phyloP scores from a whole-genome alignment of 2,888 invertebrate species.

The Tachystola acroxantha region DNA sequence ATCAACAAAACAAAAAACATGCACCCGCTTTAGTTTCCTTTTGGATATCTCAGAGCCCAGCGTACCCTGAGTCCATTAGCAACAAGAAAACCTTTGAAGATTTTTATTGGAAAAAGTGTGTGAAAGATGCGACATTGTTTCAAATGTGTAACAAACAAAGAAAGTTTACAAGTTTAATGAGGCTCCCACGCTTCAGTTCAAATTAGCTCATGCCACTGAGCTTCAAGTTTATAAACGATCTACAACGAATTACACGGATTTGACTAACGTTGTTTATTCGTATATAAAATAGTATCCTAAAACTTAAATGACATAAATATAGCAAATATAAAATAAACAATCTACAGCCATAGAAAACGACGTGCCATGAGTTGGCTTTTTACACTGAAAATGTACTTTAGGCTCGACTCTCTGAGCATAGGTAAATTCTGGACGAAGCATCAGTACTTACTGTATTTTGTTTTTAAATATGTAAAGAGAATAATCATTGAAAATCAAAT shows the following conservation, averaged over 20 bases:
- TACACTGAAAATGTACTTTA: no score
- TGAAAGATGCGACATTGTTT: conserved; percentile 21
- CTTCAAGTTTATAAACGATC: background rate
- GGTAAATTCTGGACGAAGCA: no score
- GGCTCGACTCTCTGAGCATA: no score
- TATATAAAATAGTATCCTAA: conserved; percentile 29
- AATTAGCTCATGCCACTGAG: conserved; percentile 6
- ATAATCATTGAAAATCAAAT: no score
- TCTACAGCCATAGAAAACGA: background rate
- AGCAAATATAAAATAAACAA: conserved; percentile 9
- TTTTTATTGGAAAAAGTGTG: conserved; percentile 24
- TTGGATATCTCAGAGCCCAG: no score
- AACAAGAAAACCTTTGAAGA: conserved; percentile 11
- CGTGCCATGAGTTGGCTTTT: background rate
- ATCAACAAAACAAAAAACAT: no score
- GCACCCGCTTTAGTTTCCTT: no score
- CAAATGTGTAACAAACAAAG: conserved; percentile 22
- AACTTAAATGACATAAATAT: conserved; percentile 28
- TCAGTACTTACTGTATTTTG: no score
- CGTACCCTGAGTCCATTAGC: no score
- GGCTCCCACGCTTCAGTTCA: conserved; percentile 29
- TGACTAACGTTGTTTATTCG: conserved; percentile 19
- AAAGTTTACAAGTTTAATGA: conserved; percentile 16
- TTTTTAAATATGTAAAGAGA: no score
- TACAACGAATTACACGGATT: conserved; percentile 5